Conservation (phyloP, 2,113 vertebrate genomes). For the Sceloporus tristichus region DNA sequence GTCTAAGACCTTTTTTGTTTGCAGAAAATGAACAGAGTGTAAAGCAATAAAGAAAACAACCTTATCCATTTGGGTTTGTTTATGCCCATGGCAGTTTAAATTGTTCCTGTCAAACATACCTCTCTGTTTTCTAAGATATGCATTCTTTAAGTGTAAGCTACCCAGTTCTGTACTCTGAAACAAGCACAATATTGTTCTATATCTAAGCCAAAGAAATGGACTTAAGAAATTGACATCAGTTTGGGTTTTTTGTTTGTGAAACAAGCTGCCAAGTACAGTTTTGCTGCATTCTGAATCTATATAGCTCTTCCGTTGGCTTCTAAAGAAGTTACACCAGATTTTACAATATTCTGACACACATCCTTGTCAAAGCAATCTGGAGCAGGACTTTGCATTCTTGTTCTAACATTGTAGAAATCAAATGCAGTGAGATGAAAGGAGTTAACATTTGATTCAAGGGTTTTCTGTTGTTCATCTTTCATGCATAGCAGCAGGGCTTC, state of each 20-base stretch:
- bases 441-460: background rate
- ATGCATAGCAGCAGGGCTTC: background rate
- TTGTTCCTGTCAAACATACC: constrained; percentile 64
- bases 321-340: constrained; percentile 6
- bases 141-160: constrained; percentile 51
- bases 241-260: constrained; percentile 5
- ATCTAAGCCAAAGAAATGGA: constrained; percentile 48
- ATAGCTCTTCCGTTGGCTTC: constrained; percentile 22
- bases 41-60: constrained; percentile 60
- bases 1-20: constrained; percentile 51
- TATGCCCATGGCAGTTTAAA: constrained; percentile 68
- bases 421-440: background rate
- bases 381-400: background rate
- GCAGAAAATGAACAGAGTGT: constrained; percentile 31
- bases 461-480: background rate
- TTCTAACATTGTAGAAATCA: constrained; percentile 16
- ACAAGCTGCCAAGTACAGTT: constrained; percentile 14
- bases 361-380: background rate
- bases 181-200: constrained; percentile 28
- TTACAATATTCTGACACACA: background rate
- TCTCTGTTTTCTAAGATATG: constrained; percentile 65
- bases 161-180: constrained; percentile 22
- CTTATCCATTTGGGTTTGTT: constrained; percentile 65
- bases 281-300: background rate
- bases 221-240: constrained; percentile 24